Conservation (phyloP, 1,140 invertebrate species). For the Nylanderia fulva region DNA sequence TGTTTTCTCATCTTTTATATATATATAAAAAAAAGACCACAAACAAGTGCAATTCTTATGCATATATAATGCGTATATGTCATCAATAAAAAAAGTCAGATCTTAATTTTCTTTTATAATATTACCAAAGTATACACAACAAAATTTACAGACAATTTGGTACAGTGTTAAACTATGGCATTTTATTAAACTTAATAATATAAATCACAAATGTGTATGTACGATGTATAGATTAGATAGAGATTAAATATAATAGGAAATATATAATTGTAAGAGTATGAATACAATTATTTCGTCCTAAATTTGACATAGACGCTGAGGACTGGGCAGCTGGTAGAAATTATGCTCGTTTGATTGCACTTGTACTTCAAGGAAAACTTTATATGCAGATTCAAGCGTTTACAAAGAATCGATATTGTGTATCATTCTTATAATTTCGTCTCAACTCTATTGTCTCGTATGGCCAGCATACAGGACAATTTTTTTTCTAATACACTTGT, state of each 20-base stretch:
- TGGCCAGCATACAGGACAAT: conserved; percentile 68
- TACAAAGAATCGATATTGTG: not conserved
- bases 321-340: conserved; percentile 64
- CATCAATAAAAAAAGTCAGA: conserved; percentile 57
- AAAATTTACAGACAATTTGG: conserved; percentile 77
- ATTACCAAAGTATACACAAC: conserved; percentile 73
- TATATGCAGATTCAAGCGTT: conserved; percentile 36
- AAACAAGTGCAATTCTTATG: conserved; percentile 17
- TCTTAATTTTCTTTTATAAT: conserved; percentile 44
- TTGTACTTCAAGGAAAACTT: conserved; percentile 45
- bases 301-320: conserved; percentile 33
- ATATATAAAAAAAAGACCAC: not conserved
- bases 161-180: conserved; percentile 64
- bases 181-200: conserved; percentile 59
- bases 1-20: conserved; percentile 62
- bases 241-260: conserved; percentile 49
- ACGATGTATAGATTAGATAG: not conserved
- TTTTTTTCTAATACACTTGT: not conserved
- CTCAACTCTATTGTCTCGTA: conserved; percentile 36
- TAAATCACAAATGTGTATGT: conserved; percentile 55
- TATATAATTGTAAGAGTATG: conserved; percentile 47
- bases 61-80: not conserved
- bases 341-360: conserved; percentile 34
- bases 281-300: conserved; percentile 55
- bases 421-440: not conserved